Base-by-base conservation (phyloP, 2,113 vertebrate species). In the Rostratula benghalensis region DNA sequence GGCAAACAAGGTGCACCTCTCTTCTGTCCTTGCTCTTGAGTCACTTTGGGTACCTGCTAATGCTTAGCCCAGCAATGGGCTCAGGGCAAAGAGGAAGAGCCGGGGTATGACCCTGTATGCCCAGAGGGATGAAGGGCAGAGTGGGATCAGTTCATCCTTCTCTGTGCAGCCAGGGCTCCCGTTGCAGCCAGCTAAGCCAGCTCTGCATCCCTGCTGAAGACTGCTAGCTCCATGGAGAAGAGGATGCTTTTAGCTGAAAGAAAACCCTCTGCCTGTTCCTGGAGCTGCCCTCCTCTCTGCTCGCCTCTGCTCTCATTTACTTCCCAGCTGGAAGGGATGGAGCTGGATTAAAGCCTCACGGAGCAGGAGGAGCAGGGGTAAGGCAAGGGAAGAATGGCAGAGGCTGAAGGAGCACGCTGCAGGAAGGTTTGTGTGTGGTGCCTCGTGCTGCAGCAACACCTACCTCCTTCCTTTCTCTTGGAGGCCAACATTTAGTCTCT, bases 151-250 rank as follows among this genome's bases (percentile, higher is more conserved):
- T 24, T 45, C 3, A 20, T 1, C 15, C 71, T 27, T 9, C 24
- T 59, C 73, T 39, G 35, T 22, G 3, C 67, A 10, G 1, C n/a
- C 35, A 19, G 7, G 27, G 39, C 46, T 48, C 41, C 46, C 11
- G 2, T 4, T 13, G 46, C 41, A 22, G 15, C 37, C 56, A 3
- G 28, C 23, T 31, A 2, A 25, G 31, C 60, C 9, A 2, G n/a
- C 56, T 7, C 22, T 1, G 50, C 63, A 5, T 8, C 67, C 74
- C 75, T 41, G 60, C 60, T 5, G 1, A 1, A 28, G 45, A 2
- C 78, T 69, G 45, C 15, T 22, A 1, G 56, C 22, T 18, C n/a
- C 2, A 0, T 0, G 3, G 3, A 28, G 31, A 43, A 18, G n/a
- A 46, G n/a, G 27, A 48, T 53, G 83, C 50, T 77, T 23, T 23